Conservation (phyloP, 2,888 invertebrate species). For the Hemithea aestivaria region DNA sequence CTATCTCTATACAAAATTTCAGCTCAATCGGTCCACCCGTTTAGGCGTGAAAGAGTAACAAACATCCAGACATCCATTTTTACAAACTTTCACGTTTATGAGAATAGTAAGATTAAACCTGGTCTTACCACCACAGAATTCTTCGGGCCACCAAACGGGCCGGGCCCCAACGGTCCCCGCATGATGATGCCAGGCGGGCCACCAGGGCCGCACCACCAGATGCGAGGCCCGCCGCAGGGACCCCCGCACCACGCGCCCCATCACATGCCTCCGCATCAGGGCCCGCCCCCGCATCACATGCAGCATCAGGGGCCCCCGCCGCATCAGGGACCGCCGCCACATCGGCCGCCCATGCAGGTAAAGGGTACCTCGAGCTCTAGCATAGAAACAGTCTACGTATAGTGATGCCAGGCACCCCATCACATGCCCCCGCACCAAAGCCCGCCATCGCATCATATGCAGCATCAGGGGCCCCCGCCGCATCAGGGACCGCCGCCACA, state of each 20-base stretch:
- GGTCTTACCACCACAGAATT: constrained; percentile 66
- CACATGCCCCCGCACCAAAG: constrained; percentile 69
- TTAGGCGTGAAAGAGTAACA: no score
- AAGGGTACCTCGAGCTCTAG: no score
- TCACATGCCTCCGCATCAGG: constrained; percentile 67
- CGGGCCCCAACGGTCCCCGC: constrained; percentile 68
- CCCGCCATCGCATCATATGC: constrained; percentile 63
- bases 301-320: constrained; percentile 76
- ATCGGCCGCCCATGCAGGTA: constrained; percentile 81
- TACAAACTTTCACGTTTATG: no score
- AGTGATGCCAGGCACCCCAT: constrained; percentile 60
- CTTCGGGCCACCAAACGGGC: constrained; percentile 71
- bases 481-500: constrained; percentile 77
- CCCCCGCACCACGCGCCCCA: constrained; percentile 62
- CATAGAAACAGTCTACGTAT: no score
- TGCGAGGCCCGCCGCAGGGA: constrained; percentile 69
- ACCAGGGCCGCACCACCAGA: constrained; percentile 58
- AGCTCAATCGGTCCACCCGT: no score
- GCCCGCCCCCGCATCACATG: constrained; percentile 64
- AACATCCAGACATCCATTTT: no score
- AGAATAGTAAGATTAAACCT: no score
- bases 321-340: constrained; percentile 75
- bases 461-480: constrained; percentile 76
- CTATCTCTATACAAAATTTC: no score
- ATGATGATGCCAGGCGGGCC: constrained; percentile 50